Evolutionary conservation across 23 tunicate genomes (phyloP).

Genomic region (Halocynthia roretzi): DNA sequence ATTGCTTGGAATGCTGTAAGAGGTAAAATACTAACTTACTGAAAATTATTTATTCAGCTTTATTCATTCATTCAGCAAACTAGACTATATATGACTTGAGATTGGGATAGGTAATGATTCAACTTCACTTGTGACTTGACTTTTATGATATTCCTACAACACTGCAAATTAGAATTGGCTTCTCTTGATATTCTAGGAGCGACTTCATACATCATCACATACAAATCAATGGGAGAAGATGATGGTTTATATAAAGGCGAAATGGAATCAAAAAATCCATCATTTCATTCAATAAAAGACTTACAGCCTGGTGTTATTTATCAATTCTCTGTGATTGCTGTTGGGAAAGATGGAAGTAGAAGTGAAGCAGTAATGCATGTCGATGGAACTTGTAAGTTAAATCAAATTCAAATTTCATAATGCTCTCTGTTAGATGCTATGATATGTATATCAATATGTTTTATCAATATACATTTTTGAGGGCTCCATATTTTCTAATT

Average conservation of each 20-base stretch:
- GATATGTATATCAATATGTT: background rate
- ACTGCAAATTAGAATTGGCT: no score
- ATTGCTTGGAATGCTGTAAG: conserved; percentile 42
- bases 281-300: background rate
- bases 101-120: no score
- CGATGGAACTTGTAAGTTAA: conserved; percentile 19
- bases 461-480: background rate
- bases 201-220: conserved; percentile 23
- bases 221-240: conserved; percentile 7
- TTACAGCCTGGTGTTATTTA: conserved; percentile 37
- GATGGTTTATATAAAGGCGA: background rate
- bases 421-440: background rate
- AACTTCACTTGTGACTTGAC: no score
- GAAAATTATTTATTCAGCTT: no score
- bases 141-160: no score
- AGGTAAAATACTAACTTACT: conserved; percentile 18
- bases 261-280: background rate
- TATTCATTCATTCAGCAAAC: no score
- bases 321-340: conserved; percentile 33
- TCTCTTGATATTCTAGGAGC: conserved; percentile 27
- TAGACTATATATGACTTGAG: no score
- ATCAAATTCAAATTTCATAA: background rate
- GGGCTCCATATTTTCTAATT: no score
- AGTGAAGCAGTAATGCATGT: conserved; percentile 26
- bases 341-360: conserved; percentile 34